These are phyloP conservation scores for Platanista minor DNA, from an alignment of 2,113 vertebrate genomes.

Conservation along the genomic window DNA sequence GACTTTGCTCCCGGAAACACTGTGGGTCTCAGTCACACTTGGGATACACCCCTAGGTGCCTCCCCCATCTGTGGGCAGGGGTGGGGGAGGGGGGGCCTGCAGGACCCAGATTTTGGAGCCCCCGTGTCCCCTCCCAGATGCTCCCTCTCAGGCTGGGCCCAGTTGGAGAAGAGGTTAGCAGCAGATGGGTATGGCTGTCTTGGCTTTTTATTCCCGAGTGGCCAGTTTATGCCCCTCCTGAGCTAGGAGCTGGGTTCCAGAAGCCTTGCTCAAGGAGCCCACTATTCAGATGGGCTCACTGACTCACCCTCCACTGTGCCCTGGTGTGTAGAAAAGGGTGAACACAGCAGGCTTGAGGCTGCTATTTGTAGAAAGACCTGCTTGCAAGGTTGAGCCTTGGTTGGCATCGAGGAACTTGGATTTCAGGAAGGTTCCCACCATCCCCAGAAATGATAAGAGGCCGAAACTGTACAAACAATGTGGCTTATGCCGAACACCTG, in stretches of 20 bases:
- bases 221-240: background rate
- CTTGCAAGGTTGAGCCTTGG: background rate
- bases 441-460: background rate
- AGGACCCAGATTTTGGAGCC: background rate
- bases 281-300: background rate
- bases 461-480: accelerated
- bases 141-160: background rate
- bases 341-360: background rate
- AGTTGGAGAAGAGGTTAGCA: background rate
- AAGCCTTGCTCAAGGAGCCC: background rate
- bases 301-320: accelerated
- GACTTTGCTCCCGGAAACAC: background rate
- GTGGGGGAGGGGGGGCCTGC: too few relatives aligned
- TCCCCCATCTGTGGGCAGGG: background rate
- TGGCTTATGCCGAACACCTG: background rate
- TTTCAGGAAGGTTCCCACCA: background rate
- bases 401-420: background rate
- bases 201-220: background rate
- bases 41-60: background rate
- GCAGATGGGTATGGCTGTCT: background rate
- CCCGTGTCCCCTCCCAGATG: too few relatives aligned
- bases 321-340: background rate
- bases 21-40: background rate
- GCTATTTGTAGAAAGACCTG: background rate
- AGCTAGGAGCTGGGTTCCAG: background rate